Conservation (phyloP, 2,888 invertebrate genomes). For the Drosophila rubida region DNA sequence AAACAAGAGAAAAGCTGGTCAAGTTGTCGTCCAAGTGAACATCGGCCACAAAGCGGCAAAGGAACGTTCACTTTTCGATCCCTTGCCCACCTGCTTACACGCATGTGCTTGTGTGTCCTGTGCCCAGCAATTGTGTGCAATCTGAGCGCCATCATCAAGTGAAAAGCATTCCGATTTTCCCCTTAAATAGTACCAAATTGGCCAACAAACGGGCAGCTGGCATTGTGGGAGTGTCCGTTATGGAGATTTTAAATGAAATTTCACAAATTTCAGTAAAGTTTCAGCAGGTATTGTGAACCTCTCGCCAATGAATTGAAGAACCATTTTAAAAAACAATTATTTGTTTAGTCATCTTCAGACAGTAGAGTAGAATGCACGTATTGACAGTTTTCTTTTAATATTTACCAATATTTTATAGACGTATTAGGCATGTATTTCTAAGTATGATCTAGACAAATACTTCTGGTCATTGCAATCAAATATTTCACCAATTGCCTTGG, state of each 20-base stretch:
- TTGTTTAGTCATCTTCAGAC: no score
- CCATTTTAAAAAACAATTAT: no score
- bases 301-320: not conserved
- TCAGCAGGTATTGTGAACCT: not conserved
- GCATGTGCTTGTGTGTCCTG: slow-evolving; percentile 7
- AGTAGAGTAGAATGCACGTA: no score
- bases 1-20: slow-evolving; percentile 2
- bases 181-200: slow-evolving; percentile 78
- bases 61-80: slow-evolving; percentile 9
- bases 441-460: no score
- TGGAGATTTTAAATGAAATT: not conserved
- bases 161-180: slow-evolving; percentile 84
- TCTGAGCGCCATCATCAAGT: slow-evolving; percentile 50
- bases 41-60: slow-evolving; percentile 33
- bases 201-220: not conserved
- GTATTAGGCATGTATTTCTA: no score
- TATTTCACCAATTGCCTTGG: no score
- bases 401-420: no score
- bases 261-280: not conserved
- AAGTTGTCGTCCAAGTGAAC: slow-evolving; percentile 15
- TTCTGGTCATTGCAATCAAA: no score
- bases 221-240: not conserved
- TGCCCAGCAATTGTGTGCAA: slow-evolving; percentile 18
- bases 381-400: no score
- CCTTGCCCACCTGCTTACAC: slow-evolving; percentile 7